Percentiles rank a stretch among this genome's conserved stretches.
phyloP scores from a whole-genome alignment of 2,113 vertebrate species.

The Columba livia region DNA sequence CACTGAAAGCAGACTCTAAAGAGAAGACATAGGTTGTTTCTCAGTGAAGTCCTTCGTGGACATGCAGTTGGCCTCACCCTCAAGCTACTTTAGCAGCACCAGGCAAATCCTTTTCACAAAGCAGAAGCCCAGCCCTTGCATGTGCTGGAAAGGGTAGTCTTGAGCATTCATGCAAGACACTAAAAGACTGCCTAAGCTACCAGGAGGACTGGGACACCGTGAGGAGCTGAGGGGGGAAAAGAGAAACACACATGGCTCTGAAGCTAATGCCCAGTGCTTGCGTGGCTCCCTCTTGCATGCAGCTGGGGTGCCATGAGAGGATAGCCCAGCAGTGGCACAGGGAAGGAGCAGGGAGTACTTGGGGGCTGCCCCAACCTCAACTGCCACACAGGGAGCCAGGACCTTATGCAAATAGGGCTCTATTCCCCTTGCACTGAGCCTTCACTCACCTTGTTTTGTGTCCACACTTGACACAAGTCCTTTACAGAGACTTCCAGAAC shows the following conservation, averaged over 20 bases:
- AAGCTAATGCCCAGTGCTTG: background rate
- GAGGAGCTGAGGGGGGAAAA: background rate
- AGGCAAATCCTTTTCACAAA: background rate
- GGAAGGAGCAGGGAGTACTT: rapidly evolving
- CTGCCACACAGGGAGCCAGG: rapidly evolving
- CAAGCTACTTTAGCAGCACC: background rate
- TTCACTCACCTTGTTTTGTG: background rate
- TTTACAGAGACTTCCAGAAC: background rate
- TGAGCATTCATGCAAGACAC: background rate
- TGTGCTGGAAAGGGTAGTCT: background rate
- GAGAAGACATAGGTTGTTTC: background rate
- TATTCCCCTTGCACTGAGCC: background rate
- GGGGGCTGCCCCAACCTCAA: rapidly evolving
- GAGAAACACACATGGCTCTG: background rate
- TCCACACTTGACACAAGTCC: background rate
- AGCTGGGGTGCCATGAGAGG: background rate
- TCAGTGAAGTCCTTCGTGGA: background rate
- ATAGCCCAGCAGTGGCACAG: background rate
- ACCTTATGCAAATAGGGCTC: background rate
- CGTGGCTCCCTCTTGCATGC: rapidly evolving
- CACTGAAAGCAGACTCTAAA: background rate
- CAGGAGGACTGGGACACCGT: background rate
- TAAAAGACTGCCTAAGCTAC: background rate
- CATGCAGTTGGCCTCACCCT: background rate
- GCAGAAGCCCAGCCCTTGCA: background rate